Conservation (phyloP, 2,113 vertebrate species). For the Pao palembangensis region DNA sequence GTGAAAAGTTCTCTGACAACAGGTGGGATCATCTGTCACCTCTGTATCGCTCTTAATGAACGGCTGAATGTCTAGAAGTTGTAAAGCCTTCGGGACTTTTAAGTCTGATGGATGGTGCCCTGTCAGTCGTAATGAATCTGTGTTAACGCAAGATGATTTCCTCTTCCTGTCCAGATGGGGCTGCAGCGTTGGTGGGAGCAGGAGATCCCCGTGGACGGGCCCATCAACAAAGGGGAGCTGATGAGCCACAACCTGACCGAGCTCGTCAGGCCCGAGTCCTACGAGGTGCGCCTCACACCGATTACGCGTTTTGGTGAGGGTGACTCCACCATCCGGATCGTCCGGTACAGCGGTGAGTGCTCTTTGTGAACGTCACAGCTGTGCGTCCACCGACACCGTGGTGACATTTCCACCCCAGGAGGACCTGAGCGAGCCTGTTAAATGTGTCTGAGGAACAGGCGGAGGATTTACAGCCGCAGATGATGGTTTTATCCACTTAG, state of each 20-base stretch:
- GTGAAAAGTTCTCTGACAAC: too few species aligned
- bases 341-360: conserved; percentile 93
- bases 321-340: conserved; percentile 89
- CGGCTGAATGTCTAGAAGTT: too few species aligned
- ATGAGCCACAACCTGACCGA: conserved; percentile 96
- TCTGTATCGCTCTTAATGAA: too few species aligned
- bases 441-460: too few species aligned
- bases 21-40: too few species aligned
- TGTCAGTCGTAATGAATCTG: not conserved
- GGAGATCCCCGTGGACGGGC: conserved; percentile 88
- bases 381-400: too few species aligned
- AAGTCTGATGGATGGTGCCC: too few species aligned
- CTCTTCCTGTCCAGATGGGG: conserved; percentile 77
- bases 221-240: conserved; percentile 90
- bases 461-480: too few species aligned
- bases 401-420: too few species aligned
- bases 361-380: conserved; percentile 35
- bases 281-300: conserved; percentile 92
- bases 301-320: conserved; percentile 96
- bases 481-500: too few species aligned
- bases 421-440: too few species aligned
- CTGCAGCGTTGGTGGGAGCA: conserved; percentile 98
- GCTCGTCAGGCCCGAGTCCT: conserved; percentile 92
- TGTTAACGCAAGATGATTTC: not conserved
- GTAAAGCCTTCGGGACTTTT: too few species aligned